These are phyloP conservation scores for Pteropus rufus DNA, from an alignment of 2,797 vertebrate species.

Conservation along the genomic window DNA sequence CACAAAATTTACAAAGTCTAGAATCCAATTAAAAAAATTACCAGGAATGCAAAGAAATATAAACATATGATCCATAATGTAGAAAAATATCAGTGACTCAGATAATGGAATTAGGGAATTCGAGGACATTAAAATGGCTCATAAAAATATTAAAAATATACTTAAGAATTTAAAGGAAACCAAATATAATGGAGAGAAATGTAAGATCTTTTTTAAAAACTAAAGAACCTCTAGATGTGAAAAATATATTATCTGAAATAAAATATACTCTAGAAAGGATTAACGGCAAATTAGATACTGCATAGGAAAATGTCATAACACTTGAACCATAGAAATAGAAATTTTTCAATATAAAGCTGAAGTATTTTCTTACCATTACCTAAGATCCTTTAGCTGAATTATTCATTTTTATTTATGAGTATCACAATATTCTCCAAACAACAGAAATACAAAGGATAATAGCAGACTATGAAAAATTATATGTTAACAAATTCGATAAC, in stretches of 20 bases:
- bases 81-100: not conserved
- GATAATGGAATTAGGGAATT: not conserved
- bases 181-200: not conserved
- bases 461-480: not conserved
- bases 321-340: not conserved
- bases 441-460: not conserved
- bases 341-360: not conserved
- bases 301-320: not conserved
- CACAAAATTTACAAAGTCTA: not conserved
- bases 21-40: conserved; percentile 27
- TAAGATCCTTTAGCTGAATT: not conserved
- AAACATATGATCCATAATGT: not conserved
- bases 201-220: not conserved
- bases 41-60: not conserved
- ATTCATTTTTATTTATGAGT: not conserved
- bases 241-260: not conserved
- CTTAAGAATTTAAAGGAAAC: not conserved
- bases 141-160: conserved; percentile 9
- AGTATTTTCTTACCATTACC: not conserved
- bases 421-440: not conserved
- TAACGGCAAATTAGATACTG: not conserved
- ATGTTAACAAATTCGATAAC: not conserved
- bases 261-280: not conserved
- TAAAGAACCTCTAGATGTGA: not conserved
- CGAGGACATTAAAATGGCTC: not conserved